Evolutionary conservation across 1,140 invertebrate species (phyloP), one percentile per base, ranked within the genome.

Genomic region (Macrosteles quadrilineatus): DNA sequence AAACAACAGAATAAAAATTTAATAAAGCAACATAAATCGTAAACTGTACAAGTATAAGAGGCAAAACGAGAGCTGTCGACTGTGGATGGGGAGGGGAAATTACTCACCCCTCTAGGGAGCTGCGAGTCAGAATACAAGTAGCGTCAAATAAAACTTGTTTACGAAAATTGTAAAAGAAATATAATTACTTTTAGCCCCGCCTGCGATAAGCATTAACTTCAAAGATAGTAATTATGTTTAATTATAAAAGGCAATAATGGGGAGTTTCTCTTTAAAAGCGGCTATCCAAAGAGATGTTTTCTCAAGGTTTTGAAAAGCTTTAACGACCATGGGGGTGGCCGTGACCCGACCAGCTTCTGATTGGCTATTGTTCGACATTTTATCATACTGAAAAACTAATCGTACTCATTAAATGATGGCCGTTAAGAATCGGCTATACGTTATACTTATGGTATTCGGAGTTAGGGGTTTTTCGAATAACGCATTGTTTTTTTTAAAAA

Each of bases 81-180:
- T 23, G 55, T 14, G 14, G 47, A 50, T 3, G 47, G 47, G 47
- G 47, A 59, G 55, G 27, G 6, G 6, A 59, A 59, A 21, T 59
- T 21, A 27, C 55, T 59, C 23, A 23, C 27, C 25, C 27, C 55
- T n/a, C 25, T 6, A 6, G 55, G 55, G 25, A 59, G 6, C 2
- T 27, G 25, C 9, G 25, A 59, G 55, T 30, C 27, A 14, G 23
- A 59, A 29, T 27, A 59, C 55, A 59, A 59, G 55, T 2, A 12
- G 55, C 21, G 55, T 59, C 55, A 30, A 59, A 59, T 59, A 59
- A 59, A 59, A 59, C 55, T 59, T 59, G 55, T 59, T 59, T 59
- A 59, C 55, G 27, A 59, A 59, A 59, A 59, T 27, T 59, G 55
- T 59, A 27, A 59, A 59, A 30, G 55, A 59, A 59, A 59, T 59